Base-by-base conservation (phyloP, 2,113 vertebrate genomes). In the Piaya cayana region DNA sequence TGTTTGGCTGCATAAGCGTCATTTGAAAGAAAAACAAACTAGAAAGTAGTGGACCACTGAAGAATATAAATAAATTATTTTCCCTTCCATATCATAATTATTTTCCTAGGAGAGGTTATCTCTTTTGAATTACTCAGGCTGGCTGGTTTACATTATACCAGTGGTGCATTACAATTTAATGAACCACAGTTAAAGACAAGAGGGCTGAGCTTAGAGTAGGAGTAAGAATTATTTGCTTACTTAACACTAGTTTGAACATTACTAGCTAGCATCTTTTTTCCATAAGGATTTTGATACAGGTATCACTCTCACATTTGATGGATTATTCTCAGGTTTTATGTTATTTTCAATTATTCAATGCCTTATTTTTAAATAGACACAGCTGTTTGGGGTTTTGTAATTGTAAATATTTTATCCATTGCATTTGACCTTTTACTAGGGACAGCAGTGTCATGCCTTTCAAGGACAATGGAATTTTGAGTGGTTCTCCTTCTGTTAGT, bases 81-180 rank as follows among this genome's bases (percentile, higher is more conserved):
- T 93, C 26, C 29, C 19, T 95, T 86, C 83, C 37, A 58, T 83
- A 34, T 60, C 26, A 29, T 94, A 86, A 69, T 55, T 93, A 56
- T 91, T 96, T 92, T 96, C 53, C 68, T 91, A 86, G 81, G 70
- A 77, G 69, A 68, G 12, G 59, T 97, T 86, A 72, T 72, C 11
- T 97, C 67, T 94, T 96, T 96, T 94, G 52, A 97, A 94, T 96
- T 93, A 93, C 92, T 97, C 90, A 95, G 94, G 77, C 79, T 96
- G 79, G 78, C 92, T 97, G 26, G 92, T 97, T 95, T 97, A 80
- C 91, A 74, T 96, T 96, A 84, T 92, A 87, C 80, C 94, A 64
- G 74, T 72, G 94, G 81, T 90, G 55, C 1, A 5, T 91, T 92
- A 75, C 62, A 92, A 59, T 96, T 96, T 97, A 95, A 96, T 97